Base-by-base conservation (phyloP, 2,113 vertebrate genomes). In the Rhabdornis inornatus region DNA sequence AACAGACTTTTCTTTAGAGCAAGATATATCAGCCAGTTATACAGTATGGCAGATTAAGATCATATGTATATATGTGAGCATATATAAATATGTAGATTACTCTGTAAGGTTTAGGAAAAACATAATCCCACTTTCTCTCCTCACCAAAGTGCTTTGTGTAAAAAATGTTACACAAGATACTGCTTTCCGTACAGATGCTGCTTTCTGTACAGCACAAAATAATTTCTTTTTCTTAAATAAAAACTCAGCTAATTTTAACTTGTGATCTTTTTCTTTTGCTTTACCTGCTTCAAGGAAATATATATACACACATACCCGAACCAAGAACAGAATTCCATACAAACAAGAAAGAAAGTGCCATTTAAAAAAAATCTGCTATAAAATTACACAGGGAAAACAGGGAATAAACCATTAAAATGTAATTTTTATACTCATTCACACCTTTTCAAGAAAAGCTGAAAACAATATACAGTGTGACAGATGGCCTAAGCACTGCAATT, bases 81-180 rank as follows among this genome's bases (percentile, higher is more conserved):
- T 89, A 83, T 94, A 96, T 89, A 98, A 98, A 97, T 96, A 97
- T 52, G 74, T 92, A 97, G 96, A 97, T 97, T 94, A 94, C 63
- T 96, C 91, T 92, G 77, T 91, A 93, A 97, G 69, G 86, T 94
- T 97, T 96, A 98, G 96, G 94, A 97, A 96, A 97, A 98, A 97
- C 94, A 97, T 78, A 96, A 91, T 97, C 92, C 95, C 87, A 95
- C 85, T 93, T 79, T 74, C 47, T 79, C 70, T 94, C 66, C 47
- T 91, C 78, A 88, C 66, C 95, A 97, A 98, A 98, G 97, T 98
- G 97, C 98, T 98, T 98, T 95, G 94, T 97, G 96, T 98, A 96
- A 97, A 97, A 97, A 96, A 95, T 81, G 92, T 97, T 97, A 98
- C 96, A 97, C 86, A 98, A 95, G 87, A 97, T 96, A 65, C 79